These are phyloP conservation scores for Leuciscus idus DNA, from an alignment of 2,113 vertebrate species.

Conservation along the genomic window DNA sequence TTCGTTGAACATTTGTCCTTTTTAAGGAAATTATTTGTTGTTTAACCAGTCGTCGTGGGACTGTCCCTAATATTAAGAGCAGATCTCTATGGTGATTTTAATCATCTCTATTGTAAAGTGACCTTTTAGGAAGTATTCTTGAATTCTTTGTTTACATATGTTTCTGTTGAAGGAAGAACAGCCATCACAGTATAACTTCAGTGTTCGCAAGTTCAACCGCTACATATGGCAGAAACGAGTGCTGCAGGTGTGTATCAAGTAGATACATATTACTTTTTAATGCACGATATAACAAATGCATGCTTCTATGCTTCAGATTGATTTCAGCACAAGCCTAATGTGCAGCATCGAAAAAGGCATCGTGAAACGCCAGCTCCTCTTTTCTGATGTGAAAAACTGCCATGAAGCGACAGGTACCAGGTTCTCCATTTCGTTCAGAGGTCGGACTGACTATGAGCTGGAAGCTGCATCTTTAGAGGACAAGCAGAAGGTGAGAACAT, in stretches of 20 bases:
- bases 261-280: no score
- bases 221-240: constrained; percentile 83
- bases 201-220: constrained; percentile 76
- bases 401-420: constrained; percentile 71
- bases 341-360: constrained; percentile 84
- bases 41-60: background rate
- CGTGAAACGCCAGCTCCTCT: constrained; percentile 78
- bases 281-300: background rate
- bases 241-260: constrained; percentile 72
- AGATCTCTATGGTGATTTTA: background rate
- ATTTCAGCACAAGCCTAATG: constrained; percentile 78
- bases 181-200: constrained; percentile 76
- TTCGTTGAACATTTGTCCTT: background rate
- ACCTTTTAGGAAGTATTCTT: background rate
- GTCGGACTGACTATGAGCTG: constrained; percentile 75
- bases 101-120: background rate
- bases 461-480: constrained; percentile 77
- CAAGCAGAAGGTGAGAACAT: constrained; percentile 72
- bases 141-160: background rate
- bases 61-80: background rate
- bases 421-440: constrained; percentile 75
- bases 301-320: constrained; percentile 68
- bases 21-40: constrained; percentile 25
- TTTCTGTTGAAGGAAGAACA: constrained; percentile 63
- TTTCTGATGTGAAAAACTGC: constrained; percentile 75